Evolutionary conservation across 2,113 vertebrate genomes (phyloP).

Genomic region (Boulengeromyrus knoepffleri): DNA sequence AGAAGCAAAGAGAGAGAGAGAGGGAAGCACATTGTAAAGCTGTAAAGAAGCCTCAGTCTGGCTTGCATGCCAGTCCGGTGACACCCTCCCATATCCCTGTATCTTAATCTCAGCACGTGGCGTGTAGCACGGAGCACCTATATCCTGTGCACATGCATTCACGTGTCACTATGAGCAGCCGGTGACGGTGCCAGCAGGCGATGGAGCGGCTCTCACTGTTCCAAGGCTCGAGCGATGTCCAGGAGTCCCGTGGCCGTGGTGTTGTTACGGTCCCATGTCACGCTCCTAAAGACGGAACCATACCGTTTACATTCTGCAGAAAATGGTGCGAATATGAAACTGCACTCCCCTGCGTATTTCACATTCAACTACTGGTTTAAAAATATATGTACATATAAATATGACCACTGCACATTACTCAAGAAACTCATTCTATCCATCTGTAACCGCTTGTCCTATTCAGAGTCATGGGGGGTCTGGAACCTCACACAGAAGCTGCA

Average conservation of each 20-base stretch:
- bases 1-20: neutral
- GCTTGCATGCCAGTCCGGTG: neutral
- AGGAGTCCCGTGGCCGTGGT: constrained; percentile 77
- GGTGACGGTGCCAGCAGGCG: neutral
- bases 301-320: neutral
- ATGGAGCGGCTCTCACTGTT: constrained; percentile 67
- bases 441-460: neutral
- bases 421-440: neutral
- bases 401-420: neutral
- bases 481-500: no score
- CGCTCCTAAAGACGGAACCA: constrained; percentile 58
- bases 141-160: neutral
- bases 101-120: neutral
- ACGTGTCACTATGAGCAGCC: neutral
- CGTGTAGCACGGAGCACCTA: neutral
- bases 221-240: constrained; percentile 80
- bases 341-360: neutral
- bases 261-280: constrained; percentile 83
- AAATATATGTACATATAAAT: neutral
- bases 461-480: neutral
- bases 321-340: neutral
- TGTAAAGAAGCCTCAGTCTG: neutral
- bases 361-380: neutral
- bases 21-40: neutral
- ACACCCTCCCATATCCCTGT: neutral